Base-by-base conservation (phyloP, 2,888 invertebrate genomes). In the Tolmerus cingulatus region DNA sequence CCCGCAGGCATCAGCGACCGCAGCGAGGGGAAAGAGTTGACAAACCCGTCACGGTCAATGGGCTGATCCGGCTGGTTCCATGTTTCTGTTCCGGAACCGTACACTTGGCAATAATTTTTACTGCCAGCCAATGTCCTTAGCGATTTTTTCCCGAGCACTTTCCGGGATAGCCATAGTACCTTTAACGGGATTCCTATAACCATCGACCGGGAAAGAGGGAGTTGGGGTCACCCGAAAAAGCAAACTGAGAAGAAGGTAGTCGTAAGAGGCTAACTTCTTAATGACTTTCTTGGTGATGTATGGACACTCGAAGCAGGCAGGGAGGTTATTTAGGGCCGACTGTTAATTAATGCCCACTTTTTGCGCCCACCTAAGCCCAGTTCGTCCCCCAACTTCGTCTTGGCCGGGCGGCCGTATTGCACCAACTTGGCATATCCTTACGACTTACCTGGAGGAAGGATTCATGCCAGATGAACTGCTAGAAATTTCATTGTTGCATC, bases 311-410 rank as follows among this genome's bases (percentile, higher is more conserved):
- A 55, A 74, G 74, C 51, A 55, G 46, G 74, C 27, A 77, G 19
- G 27, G 87, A 55, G 30, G 86, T 87, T 86, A 88, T 88, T 88
- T 88, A 88, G 86, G 88, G 78, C 34, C 86, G 37, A 23, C 81
- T 87, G 87, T 87, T 88, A 88, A 88, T 88, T 88, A 88, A 88
- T 84, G 87, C 51, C n/a, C 77, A 84, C 84, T 87, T 84, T 86
- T 46, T 23, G 66, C 12, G 19, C 66, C 66, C 27, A 23, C 19
- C 66, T 19, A 66, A 12, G 19, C 23, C 27, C 66, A 1, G 12
- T 2, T 27, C 27, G 12, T 2, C 23, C 23, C 30, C 27, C n/a
- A 76, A 19, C 16, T 12, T 16, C 34, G 37, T 30, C 76, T 76
- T 76, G 5, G 7, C 40, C 34, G 76, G n/a, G 9, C 76, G 76